Base-by-base conservation (phyloP, 2,888 invertebrate genomes). In the Acanthosepion esculentum region DNA sequence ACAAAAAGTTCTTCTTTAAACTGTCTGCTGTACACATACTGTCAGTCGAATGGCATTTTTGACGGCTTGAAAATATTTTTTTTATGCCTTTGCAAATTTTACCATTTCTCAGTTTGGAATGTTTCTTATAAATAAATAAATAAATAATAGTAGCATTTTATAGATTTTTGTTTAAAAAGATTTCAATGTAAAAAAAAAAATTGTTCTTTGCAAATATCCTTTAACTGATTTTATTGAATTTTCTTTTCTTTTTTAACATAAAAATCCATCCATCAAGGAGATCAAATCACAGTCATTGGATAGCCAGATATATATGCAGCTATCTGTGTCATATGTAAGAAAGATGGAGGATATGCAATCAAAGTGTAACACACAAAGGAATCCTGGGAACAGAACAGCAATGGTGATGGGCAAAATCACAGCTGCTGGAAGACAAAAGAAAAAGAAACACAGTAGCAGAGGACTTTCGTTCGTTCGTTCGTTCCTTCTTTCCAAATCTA, bases 371-470 rank as follows among this genome's bases (percentile, higher is more conserved):
- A 12, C 78, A 78, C n/a, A 78, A 78, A 78, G 78, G 78, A 78
- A 78, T 78, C 15, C n/a, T n/a, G n/a, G 78, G 78, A 78, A 78
- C n/a, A 33, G n/a, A 78, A 78, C 78, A 78, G n/a, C 33, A 78
- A 78, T 78, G n/a, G 78, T n/a, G 78, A 78, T n/a, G n/a, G 20
- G n/a, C 78, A n/a, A 78, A 78, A 78, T 78, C 78, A 78, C 78
- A 78, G 78, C 78, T 78, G 78, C 33, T 78, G 78, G 78, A 78
- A 78, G 78, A 78, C 78, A 78, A 33, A 78, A 78, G 78, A 78
- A n/a, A 78, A 33, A n/a, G 78, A 78, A 78, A 78, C 78, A 78
- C n/a, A 78, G n/a, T 78, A 78, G n/a, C 78, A 78, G 33, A 78
- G 18, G 78, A 78, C 29, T n/a, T 78, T 78, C 10, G 0, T 29